Percentiles rank a stretch among this genome's conserved stretches.
Evolutionary conservation across 2,113 vertebrate species (phyloP).

Genomic region (Heloderma charlesbogerti): DNA sequence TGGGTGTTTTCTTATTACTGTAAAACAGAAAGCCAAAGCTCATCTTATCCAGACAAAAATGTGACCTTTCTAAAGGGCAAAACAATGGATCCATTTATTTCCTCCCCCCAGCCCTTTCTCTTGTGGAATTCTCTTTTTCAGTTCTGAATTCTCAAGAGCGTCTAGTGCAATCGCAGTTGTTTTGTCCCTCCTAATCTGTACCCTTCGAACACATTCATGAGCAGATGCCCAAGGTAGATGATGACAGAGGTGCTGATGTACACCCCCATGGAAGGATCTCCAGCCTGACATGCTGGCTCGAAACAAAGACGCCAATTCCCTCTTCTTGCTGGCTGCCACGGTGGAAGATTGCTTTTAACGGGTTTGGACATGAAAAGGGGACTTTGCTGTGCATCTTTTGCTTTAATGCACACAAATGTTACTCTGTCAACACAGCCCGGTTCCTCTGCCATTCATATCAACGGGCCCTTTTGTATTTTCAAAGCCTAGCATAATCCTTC

Average conservation of each 20-base stretch:
- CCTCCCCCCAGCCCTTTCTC: background rate
- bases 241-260: background rate
- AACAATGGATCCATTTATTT: background rate
- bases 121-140: background rate
- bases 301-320: background rate
- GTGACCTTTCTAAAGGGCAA: background rate
- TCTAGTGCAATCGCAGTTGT: background rate
- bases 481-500: conserved; percentile 37
- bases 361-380: background rate
- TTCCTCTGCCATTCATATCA: background rate
- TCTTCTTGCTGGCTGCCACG: accelerated
- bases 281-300: background rate
- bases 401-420: conserved; percentile 47
- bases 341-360: background rate
- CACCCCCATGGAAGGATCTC: background rate
- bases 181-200: background rate
- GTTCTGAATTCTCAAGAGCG: background rate
- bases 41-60: background rate
- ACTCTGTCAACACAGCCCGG: conserved; percentile 27
- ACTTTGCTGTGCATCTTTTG: conserved; percentile 40
- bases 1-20: background rate
- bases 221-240: no score
- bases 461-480: conserved; percentile 24
- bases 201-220: background rate
- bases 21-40: background rate